Conservation (phyloP, 2,113 vertebrate species). For the Isurus oxyrinchus region DNA sequence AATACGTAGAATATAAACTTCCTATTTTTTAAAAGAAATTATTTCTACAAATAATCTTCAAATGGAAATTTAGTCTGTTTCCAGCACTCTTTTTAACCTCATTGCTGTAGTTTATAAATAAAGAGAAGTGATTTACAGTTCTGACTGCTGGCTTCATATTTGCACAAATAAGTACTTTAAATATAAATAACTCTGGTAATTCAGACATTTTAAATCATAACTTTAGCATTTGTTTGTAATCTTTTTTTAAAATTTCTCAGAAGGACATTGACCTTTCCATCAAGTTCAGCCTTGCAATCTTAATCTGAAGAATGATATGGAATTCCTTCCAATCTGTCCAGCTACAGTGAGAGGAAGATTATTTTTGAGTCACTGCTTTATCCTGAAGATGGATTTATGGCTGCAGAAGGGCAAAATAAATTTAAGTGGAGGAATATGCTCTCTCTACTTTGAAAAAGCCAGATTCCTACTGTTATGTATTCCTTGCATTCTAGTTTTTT, state of each 20-base stretch:
- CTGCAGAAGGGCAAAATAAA: not conserved
- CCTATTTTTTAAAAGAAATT: not conserved
- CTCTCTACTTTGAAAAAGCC: not conserved
- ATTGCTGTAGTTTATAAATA: constrained; percentile 21
- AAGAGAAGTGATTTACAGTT: not conserved
- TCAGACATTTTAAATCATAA: not conserved
- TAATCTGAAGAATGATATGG: not conserved
- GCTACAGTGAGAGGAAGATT: too few relatives aligned
- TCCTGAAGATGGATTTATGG: not conserved
- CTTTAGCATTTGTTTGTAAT: not conserved
- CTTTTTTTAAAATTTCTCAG: not conserved
- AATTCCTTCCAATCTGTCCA: not conserved
- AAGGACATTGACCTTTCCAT: not conserved
- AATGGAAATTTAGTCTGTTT: not conserved
- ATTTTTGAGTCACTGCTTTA: too few relatives aligned
- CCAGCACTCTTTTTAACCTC: not conserved
- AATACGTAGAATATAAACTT: not conserved
- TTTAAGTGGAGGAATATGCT: not conserved
- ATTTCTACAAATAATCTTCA: not conserved
- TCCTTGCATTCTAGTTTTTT: not conserved
- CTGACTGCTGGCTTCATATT: not conserved
- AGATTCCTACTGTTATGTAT: not conserved
- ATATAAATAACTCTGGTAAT: not conserved
- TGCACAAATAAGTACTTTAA: not conserved
- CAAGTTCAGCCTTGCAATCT: not conserved